Evolutionary conservation across 2,113 vertebrate species (phyloP).

Genomic region (Marmota flaviventris): DNA sequence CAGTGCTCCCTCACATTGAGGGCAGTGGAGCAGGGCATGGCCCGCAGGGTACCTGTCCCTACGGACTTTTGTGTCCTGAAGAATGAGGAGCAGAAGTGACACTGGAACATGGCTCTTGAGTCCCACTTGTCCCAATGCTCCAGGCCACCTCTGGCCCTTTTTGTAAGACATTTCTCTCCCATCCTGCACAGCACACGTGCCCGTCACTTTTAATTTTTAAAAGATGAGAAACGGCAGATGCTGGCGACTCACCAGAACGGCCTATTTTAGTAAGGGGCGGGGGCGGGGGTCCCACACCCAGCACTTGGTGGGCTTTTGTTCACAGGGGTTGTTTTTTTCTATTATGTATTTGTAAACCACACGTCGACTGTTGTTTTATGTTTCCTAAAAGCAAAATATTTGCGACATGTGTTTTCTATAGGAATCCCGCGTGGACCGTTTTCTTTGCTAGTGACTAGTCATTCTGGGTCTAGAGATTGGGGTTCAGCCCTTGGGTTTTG

Average conservation of each 20-base stretch:
- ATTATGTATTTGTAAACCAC: slow-evolving; percentile 88
- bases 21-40: slow-evolving; percentile 62
- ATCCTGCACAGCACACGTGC: not conserved
- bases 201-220: slow-evolving; percentile 77
- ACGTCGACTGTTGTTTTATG: slow-evolving; percentile 80
- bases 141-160: slow-evolving; percentile 18
- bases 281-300: slow-evolving; percentile 70
- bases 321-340: slow-evolving; percentile 83
- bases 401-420: slow-evolving; percentile 69
- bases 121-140: slow-evolving; percentile 55
- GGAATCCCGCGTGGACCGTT: slow-evolving; percentile 73
- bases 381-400: slow-evolving; percentile 74
- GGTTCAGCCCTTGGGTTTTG: slow-evolving; percentile 78
- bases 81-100: slow-evolving; percentile 67
- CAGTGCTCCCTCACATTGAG: slow-evolving; percentile 90
- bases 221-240: slow-evolving; percentile 82
- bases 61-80: slow-evolving; percentile 69
- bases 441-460: slow-evolving; percentile 77
- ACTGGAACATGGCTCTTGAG: not conserved
- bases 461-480: slow-evolving; percentile 72
- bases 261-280: slow-evolving; percentile 89
- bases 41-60: slow-evolving; percentile 38
- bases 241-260: slow-evolving; percentile 91
- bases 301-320: slow-evolving; percentile 82
- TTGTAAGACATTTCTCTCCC: slow-evolving; percentile 46